phyloP scores from a whole-genome alignment of 2,888 invertebrate genomes.

The Drosophila imparisetae region DNA sequence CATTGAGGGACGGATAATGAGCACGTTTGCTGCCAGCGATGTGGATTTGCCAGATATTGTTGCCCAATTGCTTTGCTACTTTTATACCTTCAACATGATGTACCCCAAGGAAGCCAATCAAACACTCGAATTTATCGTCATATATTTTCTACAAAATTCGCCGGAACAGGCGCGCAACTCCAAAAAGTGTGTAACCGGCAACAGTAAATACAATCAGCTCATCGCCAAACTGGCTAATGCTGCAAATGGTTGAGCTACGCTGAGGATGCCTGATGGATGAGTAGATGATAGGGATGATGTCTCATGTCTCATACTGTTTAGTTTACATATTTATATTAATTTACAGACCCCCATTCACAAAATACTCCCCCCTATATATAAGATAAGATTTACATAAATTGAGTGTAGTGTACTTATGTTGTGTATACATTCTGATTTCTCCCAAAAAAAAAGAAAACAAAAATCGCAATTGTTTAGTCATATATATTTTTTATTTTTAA shows the following conservation, averaged over 20 bases:
- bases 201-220: slow-evolving; percentile 70
- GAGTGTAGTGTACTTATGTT: slow-evolving; percentile 75
- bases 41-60: slow-evolving; percentile 67
- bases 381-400: slow-evolving; percentile 71
- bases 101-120: slow-evolving; percentile 80
- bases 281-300: slow-evolving; percentile 12
- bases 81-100: slow-evolving; percentile 79
- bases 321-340: slow-evolving; percentile 71
- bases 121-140: slow-evolving; percentile 78
- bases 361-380: slow-evolving; percentile 68
- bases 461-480: neutral
- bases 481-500: neutral
- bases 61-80: slow-evolving; percentile 75
- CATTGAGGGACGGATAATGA: slow-evolving; percentile 73
- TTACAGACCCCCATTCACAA: slow-evolving; percentile 61
- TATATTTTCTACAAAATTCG: slow-evolving; percentile 69
- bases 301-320: slow-evolving; percentile 59
- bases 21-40: slow-evolving; percentile 62
- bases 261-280: slow-evolving; percentile 1
- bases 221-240: slow-evolving; percentile 72
- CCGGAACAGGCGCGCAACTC: slow-evolving; percentile 68
- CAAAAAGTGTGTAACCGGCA: slow-evolving; percentile 64
- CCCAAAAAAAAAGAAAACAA: slow-evolving; percentile 10
- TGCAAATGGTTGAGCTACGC: slow-evolving; percentile 64
- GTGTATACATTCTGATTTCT: slow-evolving; percentile 75